Evolutionary conservation across 2,113 vertebrate genomes (phyloP).

Genomic region (Hyla sarda): DNA sequence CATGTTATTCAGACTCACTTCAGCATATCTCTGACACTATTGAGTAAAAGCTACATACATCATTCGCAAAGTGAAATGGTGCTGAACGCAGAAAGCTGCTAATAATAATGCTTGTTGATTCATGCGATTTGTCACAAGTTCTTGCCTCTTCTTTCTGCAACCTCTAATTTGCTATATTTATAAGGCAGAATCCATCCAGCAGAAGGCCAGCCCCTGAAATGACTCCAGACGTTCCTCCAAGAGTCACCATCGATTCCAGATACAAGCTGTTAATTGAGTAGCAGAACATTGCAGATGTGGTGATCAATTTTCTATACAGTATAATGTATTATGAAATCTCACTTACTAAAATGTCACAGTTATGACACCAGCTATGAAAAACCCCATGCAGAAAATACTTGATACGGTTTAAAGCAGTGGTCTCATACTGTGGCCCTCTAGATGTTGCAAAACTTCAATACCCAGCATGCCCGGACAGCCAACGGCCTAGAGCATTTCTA

Average conservation of each 20-base stretch:
- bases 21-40: conserved; percentile 35
- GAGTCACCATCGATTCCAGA: not conserved
- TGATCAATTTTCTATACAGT: conserved; percentile 11
- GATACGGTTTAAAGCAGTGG: no score
- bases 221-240: not conserved
- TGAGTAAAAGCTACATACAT: conserved; percentile 23
- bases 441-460: no score
- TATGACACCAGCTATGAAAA: not conserved
- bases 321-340: not conserved
- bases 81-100: conserved; percentile 56
- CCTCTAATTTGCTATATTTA: not conserved
- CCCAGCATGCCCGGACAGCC: no score
- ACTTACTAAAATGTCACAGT: not conserved
- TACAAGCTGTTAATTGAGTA: conserved; percentile 26
- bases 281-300: conserved; percentile 18
- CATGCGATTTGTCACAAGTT: conserved; percentile 46
- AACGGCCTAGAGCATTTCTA: not conserved
- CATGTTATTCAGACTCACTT: conserved; percentile 54
- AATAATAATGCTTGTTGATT: conserved; percentile 58
- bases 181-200: not conserved
- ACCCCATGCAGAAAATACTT: not conserved
- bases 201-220: not conserved
- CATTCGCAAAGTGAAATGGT: conserved; percentile 55
- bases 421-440: no score
- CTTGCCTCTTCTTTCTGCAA: conserved; percentile 1